Conservation (phyloP, 2,797 vertebrate genomes). For the Sciaenops ocellatus region DNA sequence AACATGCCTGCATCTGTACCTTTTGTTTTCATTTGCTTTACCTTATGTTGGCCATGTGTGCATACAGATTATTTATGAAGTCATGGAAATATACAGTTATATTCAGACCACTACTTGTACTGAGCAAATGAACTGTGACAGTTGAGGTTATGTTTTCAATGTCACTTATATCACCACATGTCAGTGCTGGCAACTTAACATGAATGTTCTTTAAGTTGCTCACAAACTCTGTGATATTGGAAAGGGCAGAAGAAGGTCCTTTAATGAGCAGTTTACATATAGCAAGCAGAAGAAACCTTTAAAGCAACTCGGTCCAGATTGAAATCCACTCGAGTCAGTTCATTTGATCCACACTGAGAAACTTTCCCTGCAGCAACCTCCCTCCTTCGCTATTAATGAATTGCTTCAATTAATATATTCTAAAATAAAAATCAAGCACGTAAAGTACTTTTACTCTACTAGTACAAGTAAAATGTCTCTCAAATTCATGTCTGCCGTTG, state of each 20-base stretch:
- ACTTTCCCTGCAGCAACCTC: neutral
- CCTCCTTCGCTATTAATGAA: neutral
- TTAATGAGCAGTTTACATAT: neutral
- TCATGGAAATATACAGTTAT: constrained; percentile 38
- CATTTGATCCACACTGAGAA: neutral
- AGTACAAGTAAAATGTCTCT: neutral
- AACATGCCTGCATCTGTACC: neutral
- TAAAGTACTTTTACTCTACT: neutral
- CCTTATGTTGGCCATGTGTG: constrained; percentile 41
- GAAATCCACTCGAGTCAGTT: neutral
- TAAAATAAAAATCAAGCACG: neutral
- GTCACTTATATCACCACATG: constrained; percentile 25
- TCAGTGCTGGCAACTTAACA: constrained; percentile 25
- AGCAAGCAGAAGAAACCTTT: neutral
- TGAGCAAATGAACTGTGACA: constrained; percentile 49
- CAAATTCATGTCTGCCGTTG: neutral
- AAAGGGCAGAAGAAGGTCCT: no score
- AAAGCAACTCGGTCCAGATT: neutral
- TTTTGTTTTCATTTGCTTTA: constrained; percentile 33
- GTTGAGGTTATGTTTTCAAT: constrained; percentile 39
- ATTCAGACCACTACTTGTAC: constrained; percentile 14
- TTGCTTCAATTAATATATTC: neutral
- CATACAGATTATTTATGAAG: constrained; percentile 39
- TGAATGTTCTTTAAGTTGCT: constrained; percentile 3
- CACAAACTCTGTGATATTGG: neutral